These are phyloP conservation scores for Magallana nippona DNA, from an alignment of 2,888 invertebrate genomes.

Conservation along the genomic window DNA sequence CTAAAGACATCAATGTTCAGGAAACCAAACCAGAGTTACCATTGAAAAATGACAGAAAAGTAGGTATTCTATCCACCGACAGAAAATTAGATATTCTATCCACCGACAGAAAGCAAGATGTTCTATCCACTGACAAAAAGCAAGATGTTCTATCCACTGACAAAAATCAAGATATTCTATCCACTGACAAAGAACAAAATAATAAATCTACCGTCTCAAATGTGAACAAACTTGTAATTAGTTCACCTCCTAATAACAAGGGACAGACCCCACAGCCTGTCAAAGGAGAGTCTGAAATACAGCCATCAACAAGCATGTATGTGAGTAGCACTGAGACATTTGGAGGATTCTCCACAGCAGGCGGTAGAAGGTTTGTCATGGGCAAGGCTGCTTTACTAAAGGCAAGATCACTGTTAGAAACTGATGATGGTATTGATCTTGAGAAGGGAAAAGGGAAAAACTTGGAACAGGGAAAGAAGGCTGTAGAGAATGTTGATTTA, in stretches of 20 bases:
- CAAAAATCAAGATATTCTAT: no score
- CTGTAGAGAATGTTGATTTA: background rate
- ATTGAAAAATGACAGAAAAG: background rate
- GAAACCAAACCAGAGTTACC: background rate
- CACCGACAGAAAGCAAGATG: background rate
- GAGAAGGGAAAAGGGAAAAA: background rate
- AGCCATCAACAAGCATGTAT: background rate
- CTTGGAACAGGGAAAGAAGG: background rate
- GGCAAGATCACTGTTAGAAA: conserved; percentile 34
- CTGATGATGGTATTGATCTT: background rate
- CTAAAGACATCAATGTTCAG: background rate
- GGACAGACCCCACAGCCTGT: background rate
- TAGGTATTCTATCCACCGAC: background rate
- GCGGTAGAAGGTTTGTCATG: conserved; percentile 22
- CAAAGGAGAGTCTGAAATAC: background rate
- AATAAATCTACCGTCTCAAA: background rate
- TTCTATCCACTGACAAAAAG: background rate
- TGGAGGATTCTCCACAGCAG: conserved; percentile 44
- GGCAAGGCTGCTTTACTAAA: conserved; percentile 36
- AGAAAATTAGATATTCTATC: no score
- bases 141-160: no score
- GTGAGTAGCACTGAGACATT: background rate
- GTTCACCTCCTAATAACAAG: background rate
- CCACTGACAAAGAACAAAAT: no score
- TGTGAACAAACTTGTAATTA: background rate